A percentile compares a stretch with the other conserved stretches of the same genome.
phyloP scores from a whole-genome alignment of 2,888 invertebrate genomes.

The Rugalucina vietnamica region DNA sequence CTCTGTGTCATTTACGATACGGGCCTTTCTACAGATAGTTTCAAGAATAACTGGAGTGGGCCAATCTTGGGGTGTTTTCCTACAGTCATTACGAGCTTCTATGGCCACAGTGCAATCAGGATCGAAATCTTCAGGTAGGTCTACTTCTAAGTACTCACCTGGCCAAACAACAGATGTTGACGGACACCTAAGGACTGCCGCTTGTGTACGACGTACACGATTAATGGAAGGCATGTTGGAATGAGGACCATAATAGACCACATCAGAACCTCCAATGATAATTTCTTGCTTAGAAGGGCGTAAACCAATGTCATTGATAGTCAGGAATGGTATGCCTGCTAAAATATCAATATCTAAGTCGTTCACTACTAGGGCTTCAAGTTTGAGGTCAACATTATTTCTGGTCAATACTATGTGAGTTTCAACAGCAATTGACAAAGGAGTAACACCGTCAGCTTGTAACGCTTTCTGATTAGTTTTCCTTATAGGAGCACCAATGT shows the following conservation, averaged over 20 bases:
- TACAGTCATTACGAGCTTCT: slow-evolving; percentile 3
- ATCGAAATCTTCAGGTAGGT: slow-evolving; percentile 13
- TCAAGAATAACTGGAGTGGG: slow-evolving; percentile 19
- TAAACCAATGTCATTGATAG: slow-evolving; percentile 50
- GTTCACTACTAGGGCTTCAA: slow-evolving; percentile 1
- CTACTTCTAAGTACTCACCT: slow-evolving; percentile 33
- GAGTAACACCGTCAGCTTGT: too few species aligned
- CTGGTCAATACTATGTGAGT: not conserved
- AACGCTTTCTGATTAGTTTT: slow-evolving; percentile 5
- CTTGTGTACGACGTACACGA: slow-evolving; percentile 31
- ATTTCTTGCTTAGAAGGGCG: slow-evolving; percentile 42
- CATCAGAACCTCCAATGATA: slow-evolving; percentile 19
- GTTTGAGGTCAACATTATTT: not conserved
- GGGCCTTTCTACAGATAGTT: slow-evolving; percentile 34
- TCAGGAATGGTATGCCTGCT: slow-evolving; percentile 55
- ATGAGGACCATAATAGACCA: not conserved
- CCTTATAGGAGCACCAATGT: slow-evolving; percentile 28
- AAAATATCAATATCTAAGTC: slow-evolving; percentile 44
- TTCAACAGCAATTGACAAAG: not conserved
- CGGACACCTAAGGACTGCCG: slow-evolving; percentile 14
- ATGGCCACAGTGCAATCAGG: slow-evolving; percentile 14
- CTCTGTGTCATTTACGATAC: slow-evolving; percentile 23
- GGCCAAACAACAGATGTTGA: slow-evolving; percentile 29
- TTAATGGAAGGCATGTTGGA: not conserved
- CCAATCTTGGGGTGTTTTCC: not conserved